Evolutionary conservation across 1,140 invertebrate species (phyloP), one percentile per base, ranked within the genome.

Genomic region (Ephestia elutella): DNA sequence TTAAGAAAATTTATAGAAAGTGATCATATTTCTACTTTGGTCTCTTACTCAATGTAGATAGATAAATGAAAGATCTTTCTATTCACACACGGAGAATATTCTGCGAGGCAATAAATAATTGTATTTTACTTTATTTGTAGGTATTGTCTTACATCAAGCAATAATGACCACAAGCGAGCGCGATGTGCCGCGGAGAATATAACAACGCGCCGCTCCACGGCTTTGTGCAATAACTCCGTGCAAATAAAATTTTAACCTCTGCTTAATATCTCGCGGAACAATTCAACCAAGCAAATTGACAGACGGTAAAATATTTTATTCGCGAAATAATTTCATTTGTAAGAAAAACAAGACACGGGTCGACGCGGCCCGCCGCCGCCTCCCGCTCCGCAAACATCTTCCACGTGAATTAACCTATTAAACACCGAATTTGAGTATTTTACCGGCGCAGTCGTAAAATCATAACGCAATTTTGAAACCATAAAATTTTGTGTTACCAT

Each of bases 281-380:
- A 75, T 83, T 73, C 76, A 81, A 72, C 69, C 70, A 66, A 65
- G 59, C 71, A 80, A 88, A 88, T 88, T 86, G 85, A 86, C 85
- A 86, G 85, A 84, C 85, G 78, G 80, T 88, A 86, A 88, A 87
- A 88, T 86, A 88, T 88, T 88, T 88, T 86, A 86, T 81, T 76
- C 82, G 59, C 55, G 78, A 74, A 82, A 82, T 88, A 86, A 88
- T 86, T 86, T 84, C 79, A 85, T 87, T 87, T 85, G 75, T 70
- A 80, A 80, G 78, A 84, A 86, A 86, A 85, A 86, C 78, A 79
- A 81, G 67, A 66, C 68, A 53, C 63, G 50, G 32, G 55, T 60
- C 56, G 56, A 20, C 56, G 32, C 38, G 60, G 50, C 28, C 15
- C 56, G 55, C 53, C 61, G 61, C 66, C 68, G 65, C 53, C 65